Conservation (phyloP, 2,113 vertebrate genomes). For the Amia ocellicauda region DNA sequence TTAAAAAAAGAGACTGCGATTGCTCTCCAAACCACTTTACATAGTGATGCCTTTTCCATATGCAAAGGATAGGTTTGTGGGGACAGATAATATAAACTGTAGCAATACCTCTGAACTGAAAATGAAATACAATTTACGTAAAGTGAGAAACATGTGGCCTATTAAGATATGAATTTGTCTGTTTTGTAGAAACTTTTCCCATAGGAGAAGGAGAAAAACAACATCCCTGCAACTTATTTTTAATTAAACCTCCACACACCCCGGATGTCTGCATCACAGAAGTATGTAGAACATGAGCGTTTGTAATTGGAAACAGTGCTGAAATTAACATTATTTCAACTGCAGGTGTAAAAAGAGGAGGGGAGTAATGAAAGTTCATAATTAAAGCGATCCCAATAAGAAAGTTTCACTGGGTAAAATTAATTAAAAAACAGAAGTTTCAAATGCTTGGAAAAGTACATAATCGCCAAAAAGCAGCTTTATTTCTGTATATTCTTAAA, state of each 20-base stretch:
- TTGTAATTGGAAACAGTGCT: conserved; percentile 21
- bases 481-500: background rate
- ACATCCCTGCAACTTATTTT: background rate
- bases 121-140: background rate
- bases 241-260: conserved; percentile 7
- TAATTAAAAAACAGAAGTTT: no score
- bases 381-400: conserved; percentile 16
- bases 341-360: conserved; percentile 15
- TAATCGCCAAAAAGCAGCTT: background rate
- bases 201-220: background rate
- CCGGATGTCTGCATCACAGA: background rate
- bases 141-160: background rate
- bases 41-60: conserved; percentile 10
- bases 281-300: background rate
- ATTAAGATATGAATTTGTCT: conserved; percentile 8
- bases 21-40: conserved; percentile 8
- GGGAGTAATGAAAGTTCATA: conserved; percentile 15
- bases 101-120: background rate
- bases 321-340: conserved; percentile 8
- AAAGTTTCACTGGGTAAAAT: no score
- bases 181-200: conserved; percentile 1
- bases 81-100: background rate
- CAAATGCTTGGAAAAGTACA: background rate
- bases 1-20: conserved; percentile 1
- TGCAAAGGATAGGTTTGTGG: background rate